Percentiles rank a stretch among this genome's conserved stretches.
These are phyloP conservation scores for Drosophila athabasca DNA, from an alignment of 1,140 invertebrate species.

Conservation along the genomic window DNA sequence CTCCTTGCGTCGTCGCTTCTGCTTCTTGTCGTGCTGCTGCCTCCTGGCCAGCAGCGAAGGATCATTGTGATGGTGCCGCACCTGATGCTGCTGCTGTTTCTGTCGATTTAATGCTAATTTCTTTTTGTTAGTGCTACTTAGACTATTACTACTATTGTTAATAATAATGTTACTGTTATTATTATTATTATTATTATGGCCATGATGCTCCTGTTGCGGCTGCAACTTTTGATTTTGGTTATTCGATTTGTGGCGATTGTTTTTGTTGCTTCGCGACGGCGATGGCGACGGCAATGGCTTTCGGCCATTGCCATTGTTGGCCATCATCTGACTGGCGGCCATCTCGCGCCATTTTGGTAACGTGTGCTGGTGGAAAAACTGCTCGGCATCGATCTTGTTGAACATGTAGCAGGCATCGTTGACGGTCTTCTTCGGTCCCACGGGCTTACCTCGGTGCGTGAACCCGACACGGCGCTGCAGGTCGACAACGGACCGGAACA, in stretches of 20 bases:
- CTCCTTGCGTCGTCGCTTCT: conserved; percentile 67
- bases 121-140: conserved; percentile 81
- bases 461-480: conserved; percentile 80
- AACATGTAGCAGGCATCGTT: conserved; percentile 82
- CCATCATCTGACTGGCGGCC: conserved; percentile 18
- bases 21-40: conserved; percentile 71
- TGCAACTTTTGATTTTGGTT: conserved; percentile 81
- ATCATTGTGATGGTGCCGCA: conserved; percentile 82
- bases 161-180: conserved; percentile 45
- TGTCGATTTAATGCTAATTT: conserved; percentile 71
- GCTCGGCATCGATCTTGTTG: conserved; percentile 80
- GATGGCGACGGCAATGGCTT: conserved; percentile 51
- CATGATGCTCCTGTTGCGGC: conserved; percentile 77
- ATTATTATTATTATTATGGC: conserved; percentile 82
- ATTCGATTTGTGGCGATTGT: conserved; percentile 80
- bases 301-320: conserved; percentile 26
- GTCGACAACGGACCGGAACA: conserved; percentile 82
- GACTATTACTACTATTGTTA: conserved; percentile 77
- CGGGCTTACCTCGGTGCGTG: conserved; percentile 81
- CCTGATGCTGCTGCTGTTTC: conserved; percentile 69
- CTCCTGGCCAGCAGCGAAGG: conserved; percentile 67
- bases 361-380: conserved; percentile 81
- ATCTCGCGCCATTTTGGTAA: conserved; percentile 58
- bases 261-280: conserved; percentile 69
- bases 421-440: conserved; percentile 79